Evolutionary conservation across 2,797 vertebrate species (phyloP), one percentile per base, ranked within the genome.

Genomic region (Poecile montanus): DNA sequence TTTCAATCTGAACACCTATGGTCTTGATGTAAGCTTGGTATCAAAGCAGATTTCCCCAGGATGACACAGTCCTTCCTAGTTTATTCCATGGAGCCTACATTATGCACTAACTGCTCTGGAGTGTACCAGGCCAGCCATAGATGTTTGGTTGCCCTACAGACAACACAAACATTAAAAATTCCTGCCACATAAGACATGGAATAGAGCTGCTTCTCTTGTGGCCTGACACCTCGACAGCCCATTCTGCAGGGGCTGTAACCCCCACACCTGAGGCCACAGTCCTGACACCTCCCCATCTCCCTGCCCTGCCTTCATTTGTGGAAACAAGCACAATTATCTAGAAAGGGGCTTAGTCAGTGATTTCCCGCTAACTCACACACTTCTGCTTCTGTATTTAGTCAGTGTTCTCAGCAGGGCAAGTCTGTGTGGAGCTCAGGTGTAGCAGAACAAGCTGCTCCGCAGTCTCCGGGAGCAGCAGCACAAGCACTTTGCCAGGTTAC

Each of bases 191-290:
- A 32, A 60, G 5, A 30, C 9, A 6, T 12, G n/a, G 12, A 58
- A 51, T 36, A 63, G 62, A 80, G 27, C 17, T 53, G 17, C 15
- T 29, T 22, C 27, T 85, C 22, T 34, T n/a, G n/a, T 3, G 13
- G 16, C 16, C 20, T 15, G 36, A 40, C 32, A 40, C n/a, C 10
- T 62, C 0, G 0, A 53, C 40, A 73, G 56, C 30, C 45, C 25
- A 3, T 40, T 77, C 76, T 85, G 36, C 51, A 42, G 32, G 21
- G 17, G 5, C 56, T 67, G 71, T 47, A 11, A 2, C 38, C 53
- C 56, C 57, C 0, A 0, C 6, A n/a, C 10, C 53, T 0, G 0
- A 71, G 40, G 29, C 20, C 53, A 38, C 8, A 57, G 67, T 0
- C 0, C 34, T 72, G 29, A 29, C 42, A 25, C n/a, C 23, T 76